Percentiles rank a stretch among this genome's conserved stretches.
These are phyloP conservation scores for Subanguina moxae DNA, from an alignment of 1,140 invertebrate species.

Conservation along the genomic window DNA sequence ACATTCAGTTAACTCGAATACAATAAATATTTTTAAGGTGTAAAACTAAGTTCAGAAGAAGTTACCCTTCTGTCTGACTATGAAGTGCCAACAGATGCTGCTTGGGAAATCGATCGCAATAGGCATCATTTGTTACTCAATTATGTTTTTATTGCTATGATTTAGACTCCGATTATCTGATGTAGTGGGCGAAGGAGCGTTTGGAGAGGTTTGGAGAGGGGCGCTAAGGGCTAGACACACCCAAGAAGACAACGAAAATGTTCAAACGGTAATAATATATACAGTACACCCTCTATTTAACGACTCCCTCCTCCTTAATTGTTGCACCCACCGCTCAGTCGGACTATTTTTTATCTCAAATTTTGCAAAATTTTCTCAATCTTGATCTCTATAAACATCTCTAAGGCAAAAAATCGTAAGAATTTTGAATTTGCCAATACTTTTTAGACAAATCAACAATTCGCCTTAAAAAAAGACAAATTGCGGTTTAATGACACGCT, in stretches of 20 bases:
- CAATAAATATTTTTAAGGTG: background rate
- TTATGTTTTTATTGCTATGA: background rate
- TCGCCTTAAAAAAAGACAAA: no score
- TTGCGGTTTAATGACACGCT: no score
- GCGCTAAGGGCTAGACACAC: slow-evolving; percentile 30
- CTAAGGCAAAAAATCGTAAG: no score
- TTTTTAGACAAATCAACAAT: no score
- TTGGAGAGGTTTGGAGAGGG: slow-evolving; percentile 57
- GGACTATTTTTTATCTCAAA: no score
- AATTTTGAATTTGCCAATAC: no score
- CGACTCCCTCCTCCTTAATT: no score
- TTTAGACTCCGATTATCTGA: slow-evolving; percentile 46
- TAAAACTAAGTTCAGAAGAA: slow-evolving; percentile 29
- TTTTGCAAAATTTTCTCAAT: no score
- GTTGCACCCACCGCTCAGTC: no score
- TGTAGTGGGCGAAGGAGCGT: slow-evolving; percentile 57
- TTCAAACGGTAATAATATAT: background rate
- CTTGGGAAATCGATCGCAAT: slow-evolving; percentile 54
- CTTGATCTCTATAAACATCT: no score
- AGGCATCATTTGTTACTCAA: slow-evolving; percentile 7
- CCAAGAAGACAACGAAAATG: slow-evolving; percentile 4
- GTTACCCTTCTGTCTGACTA: slow-evolving; percentile 49
- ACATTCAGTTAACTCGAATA: no score
- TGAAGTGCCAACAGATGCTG: slow-evolving; percentile 56
- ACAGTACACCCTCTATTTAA: no score